Base-by-base conservation (phyloP, 1,140 invertebrate genomes). In the Drosophila willistoni region DNA sequence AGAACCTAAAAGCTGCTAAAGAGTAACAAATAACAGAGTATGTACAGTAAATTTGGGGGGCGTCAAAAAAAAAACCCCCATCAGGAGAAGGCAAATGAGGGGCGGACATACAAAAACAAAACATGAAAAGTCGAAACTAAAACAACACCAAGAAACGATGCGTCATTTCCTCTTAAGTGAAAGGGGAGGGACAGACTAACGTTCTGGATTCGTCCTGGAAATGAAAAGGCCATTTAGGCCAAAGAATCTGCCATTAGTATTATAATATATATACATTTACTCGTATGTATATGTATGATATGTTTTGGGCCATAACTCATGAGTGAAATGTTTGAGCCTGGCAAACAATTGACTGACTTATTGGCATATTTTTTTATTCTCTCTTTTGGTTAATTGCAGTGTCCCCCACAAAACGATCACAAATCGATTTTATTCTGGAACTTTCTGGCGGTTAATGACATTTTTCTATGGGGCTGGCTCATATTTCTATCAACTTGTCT, bases 311-410 rank as follows among this genome's bases (percentile, higher is more conserved):
- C 25, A 64, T 64, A 68, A 68, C 69, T 68, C 61, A 68, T 19
- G 61, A 64, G 61, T 44, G 17, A 22, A 51, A 51, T 72, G 56
- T 63, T 64, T 57, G 57, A 22, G 41, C 36, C 39, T 55, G 66
- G 55, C 9, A 39, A 84, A 69, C 75, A 75, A 84, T 84, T 51
- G 44, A 51, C 44, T 76, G 64, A 73, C 73, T 83, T 77, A 85
- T 73, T 33, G 64, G 73, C 66, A 51, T 72, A 67, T 55, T 67
- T 47, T 22, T 10, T 3, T 1, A 10, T 47, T 17, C 44, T 47
- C 19, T 19, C 14, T 47, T 47, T 71, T 67, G 57, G 66, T 86
- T 68, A 60, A 74, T 65, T 74, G 44, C 17, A 47, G 7, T 17
- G n/a, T 14, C 9, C 14, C 44, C 17, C 14, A 7, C 9, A 19